These are phyloP conservation scores for Vulpes lagopus DNA, from an alignment of 2,113 vertebrate species.

Conservation along the genomic window DNA sequence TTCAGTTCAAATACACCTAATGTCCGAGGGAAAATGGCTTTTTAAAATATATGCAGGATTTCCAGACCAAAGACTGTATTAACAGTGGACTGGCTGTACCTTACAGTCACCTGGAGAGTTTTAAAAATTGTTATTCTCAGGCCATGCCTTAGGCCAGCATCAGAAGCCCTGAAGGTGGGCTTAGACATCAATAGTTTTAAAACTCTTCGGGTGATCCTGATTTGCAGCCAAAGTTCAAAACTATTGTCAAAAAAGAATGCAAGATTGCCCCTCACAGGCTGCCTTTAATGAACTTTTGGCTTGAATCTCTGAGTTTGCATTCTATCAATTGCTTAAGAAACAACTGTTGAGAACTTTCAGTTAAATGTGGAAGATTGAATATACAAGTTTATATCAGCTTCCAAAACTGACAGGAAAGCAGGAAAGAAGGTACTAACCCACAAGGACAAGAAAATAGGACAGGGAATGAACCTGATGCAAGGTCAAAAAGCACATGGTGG, in stretches of 20 bases:
- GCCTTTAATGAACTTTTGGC: background rate
- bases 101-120: background rate
- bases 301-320: background rate
- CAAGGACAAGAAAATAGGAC: background rate
- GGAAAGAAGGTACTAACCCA: background rate
- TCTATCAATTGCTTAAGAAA: background rate
- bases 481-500: background rate
- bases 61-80: background rate
- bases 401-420: background rate
- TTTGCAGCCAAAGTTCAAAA: background rate
- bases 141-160: background rate
- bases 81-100: background rate
- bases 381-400: background rate
- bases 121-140: background rate
- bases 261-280: background rate
- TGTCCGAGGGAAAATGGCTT: background rate
- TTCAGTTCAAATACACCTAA: constrained; percentile 29
- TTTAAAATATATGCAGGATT: constrained; percentile 7
- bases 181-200: background rate
- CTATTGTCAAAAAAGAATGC: background rate
- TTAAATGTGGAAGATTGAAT: background rate
- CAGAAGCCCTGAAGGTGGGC: background rate
- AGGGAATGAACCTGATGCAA: background rate
- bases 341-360: background rate
- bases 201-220: background rate